Base-by-base conservation (phyloP, 2,888 invertebrate species). In the Anagyrus pseudococci region DNA sequence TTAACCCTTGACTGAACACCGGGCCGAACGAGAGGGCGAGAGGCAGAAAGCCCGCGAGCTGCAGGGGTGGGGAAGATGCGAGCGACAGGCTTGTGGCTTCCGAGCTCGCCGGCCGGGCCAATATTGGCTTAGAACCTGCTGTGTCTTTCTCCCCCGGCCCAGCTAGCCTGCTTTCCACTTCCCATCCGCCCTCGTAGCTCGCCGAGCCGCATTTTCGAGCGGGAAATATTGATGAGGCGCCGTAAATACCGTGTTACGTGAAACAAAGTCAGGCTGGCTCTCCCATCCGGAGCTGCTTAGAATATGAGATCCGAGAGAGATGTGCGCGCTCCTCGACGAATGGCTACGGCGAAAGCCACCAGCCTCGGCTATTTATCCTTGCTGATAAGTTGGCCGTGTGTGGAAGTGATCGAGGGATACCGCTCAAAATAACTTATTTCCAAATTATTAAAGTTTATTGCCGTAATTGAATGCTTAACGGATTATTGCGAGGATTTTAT, bases 181-280 rank as follows among this genome's bases (percentile, higher is more conserved):
- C n/a, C n/a, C n/a, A n/a, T n/a, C n/a, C n/a, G n/a, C n/a, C n/a
- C n/a, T n/a, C n/a, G n/a, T n/a, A n/a, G n/a, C n/a, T n/a, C n/a
- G n/a, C n/a, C n/a, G n/a, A n/a, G n/a, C n/a, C n/a, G n/a, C 20
- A 48, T 43, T 53, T 47, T 37, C 47, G 17, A 53, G 53, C 15
- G 41, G 48, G 53, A 59, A 59, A 59, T 59, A 59, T 59, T 59
- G 59, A 59, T 59, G 59, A 59, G 59, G 17, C 29, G 26, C 41
- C 47, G 46, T 53, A 53, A 53, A 47, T 52, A 46, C 29, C 17
- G 13, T 37, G 25, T 37, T 20, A 26, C 46, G 17, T 41, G 25
- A 19, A 44, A 53, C 59, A 37, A 52, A 53, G 47, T 40, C 40
- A 17, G 47, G 17, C 10, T 43, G 20, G 17, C 43, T 25, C 7